A percentile compares a stretch with the other conserved stretches of the same genome.
Conservation (phyloP, 2,797 vertebrate species). For the Alauda arvensis region DNA sequence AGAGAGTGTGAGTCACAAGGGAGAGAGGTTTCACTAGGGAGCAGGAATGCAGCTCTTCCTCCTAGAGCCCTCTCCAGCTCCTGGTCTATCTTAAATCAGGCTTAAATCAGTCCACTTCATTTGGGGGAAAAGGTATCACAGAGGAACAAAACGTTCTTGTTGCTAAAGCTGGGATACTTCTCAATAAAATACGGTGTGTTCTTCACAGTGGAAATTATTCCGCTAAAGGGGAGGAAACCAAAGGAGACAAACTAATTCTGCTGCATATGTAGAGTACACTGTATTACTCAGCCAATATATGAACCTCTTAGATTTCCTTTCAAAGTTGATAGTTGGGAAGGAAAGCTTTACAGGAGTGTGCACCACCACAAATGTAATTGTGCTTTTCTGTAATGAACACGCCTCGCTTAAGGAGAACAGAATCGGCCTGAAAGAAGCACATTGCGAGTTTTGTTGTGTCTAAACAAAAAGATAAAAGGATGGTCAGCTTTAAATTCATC, state of each 20-base stretch:
- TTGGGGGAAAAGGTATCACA: neutral
- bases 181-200: neutral
- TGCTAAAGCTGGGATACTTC: neutral
- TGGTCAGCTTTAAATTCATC: constrained; percentile 76
- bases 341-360: constrained; percentile 29
- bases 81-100: neutral
- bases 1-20: accelerated
- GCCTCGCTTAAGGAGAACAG: constrained; percentile 68
- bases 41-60: neutral
- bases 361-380: neutral
- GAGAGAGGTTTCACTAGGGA: neutral
- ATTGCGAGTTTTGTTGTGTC: constrained; percentile 77
- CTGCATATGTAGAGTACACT: constrained; percentile 32
- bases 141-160: neutral
- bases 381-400: neutral
- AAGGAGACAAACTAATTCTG: constrained; percentile 11
- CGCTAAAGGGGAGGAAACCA: neutral
- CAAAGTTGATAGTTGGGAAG: constrained; percentile 11
- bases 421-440: constrained; percentile 75
- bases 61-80: neutral
- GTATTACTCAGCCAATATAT: neutral
- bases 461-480: constrained; percentile 75
- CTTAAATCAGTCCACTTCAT: neutral
- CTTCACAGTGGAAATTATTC: constrained; percentile 25
- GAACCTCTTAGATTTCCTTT: constrained; percentile 26